phyloP scores from a whole-genome alignment of 2,888 invertebrate species.

The Kryphioiulus occultus region DNA sequence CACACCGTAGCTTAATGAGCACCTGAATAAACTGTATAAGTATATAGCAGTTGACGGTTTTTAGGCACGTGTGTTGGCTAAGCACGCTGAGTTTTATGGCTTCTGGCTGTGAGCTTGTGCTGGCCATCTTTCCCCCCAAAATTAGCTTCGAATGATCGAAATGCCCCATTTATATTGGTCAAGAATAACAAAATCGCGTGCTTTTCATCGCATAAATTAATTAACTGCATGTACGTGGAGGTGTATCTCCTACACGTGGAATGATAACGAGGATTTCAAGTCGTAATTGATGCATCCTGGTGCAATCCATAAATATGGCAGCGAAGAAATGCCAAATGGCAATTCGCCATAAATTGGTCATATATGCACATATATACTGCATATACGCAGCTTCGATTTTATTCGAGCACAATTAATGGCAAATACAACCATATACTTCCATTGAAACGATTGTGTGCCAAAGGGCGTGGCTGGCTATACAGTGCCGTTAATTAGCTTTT shows the following conservation, averaged over 20 bases:
- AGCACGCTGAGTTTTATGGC: neutral
- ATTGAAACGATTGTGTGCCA: neutral
- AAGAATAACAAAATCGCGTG: neutral
- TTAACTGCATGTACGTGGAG: neutral
- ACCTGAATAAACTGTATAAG: too few species aligned
- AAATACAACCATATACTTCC: neutral
- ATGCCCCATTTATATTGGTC: neutral
- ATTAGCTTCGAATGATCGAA: neutral
- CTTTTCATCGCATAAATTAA: neutral
- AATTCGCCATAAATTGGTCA: constrained; percentile 13
- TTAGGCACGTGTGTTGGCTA: neutral
- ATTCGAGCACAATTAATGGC: constrained; percentile 1
- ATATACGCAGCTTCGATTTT: neutral
- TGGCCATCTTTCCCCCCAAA: neutral
- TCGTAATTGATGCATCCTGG: neutral
- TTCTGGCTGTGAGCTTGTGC: neutral
- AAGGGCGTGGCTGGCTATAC: neutral
- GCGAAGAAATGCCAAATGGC: constrained; percentile 13
- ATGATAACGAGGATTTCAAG: neutral
- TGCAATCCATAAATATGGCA: neutral
- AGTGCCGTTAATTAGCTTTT: neutral
- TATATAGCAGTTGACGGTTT: too few species aligned
- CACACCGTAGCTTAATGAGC: too few species aligned
- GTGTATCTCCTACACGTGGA: neutral
- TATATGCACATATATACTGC: neutral